phyloP scores from a whole-genome alignment of 2,797 vertebrate species.

The Columba guinea region DNA sequence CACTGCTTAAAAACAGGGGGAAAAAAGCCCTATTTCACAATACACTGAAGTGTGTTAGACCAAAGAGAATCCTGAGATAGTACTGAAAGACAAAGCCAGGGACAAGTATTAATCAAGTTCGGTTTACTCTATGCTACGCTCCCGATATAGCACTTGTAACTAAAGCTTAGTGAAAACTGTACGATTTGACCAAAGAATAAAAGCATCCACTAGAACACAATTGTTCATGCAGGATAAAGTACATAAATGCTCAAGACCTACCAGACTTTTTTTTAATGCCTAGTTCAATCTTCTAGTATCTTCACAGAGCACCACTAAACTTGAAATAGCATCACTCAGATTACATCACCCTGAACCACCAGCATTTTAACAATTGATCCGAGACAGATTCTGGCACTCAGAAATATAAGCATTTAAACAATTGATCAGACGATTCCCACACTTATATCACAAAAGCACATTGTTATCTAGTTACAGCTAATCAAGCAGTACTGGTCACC shows the following conservation, averaged over 20 bases:
- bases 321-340: neutral
- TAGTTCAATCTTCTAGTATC: neutral
- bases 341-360: neutral
- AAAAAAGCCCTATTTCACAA: neutral
- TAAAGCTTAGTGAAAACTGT: neutral
- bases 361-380: slow-evolving; percentile 22
- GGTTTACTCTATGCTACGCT: neutral
- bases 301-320: neutral
- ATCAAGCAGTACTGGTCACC: slow-evolving; percentile 63
- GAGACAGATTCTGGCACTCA: slow-evolving; percentile 30
- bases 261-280: too few species aligned
- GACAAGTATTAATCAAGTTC: neutral
- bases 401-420: neutral
- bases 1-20: neutral
- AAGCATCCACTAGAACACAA: neutral
- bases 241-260: too few species aligned
- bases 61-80: neutral
- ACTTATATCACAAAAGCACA: slow-evolving; percentile 67
- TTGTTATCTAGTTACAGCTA: slow-evolving; percentile 56
- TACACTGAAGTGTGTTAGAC: fast-evolving
- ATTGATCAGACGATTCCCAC: slow-evolving; percentile 45
- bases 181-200: neutral
- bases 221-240: fast-evolving
- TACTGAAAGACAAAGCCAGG: neutral
- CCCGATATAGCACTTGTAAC: neutral